Evolutionary conservation across 35 echinoderm and acorn worm genomes (phyloP).

Genomic region (Anneissia japonica): DNA sequence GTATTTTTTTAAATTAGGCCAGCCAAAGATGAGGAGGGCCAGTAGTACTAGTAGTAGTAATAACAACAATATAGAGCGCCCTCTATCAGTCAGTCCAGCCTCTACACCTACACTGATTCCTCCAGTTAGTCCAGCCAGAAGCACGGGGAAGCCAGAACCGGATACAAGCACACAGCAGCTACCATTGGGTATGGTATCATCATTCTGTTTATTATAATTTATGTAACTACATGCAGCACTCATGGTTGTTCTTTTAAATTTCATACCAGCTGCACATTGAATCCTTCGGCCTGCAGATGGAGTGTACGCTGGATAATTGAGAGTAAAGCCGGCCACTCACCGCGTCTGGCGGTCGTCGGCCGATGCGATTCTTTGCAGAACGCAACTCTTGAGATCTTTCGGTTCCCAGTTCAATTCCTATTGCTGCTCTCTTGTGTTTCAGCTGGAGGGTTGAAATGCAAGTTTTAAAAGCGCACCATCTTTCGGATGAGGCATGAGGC

Average conservation of each 20-base stretch:
- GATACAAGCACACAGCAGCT: conserved; percentile 8
- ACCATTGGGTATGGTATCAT: background rate
- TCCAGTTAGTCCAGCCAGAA: background rate
- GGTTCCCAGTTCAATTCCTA: too few species aligned
- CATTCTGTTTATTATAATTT: background rate
- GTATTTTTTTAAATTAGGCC: background rate
- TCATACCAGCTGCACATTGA: too few species aligned
- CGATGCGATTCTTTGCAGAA: too few species aligned
- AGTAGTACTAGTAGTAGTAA: conserved; percentile 3
- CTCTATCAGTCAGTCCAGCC: background rate
- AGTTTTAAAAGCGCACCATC: too few species aligned
- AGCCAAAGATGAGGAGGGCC: conserved; percentile 7
- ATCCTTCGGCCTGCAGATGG: too few species aligned
- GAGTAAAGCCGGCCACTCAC: too few species aligned
- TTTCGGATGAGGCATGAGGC: too few species aligned
- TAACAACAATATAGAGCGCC: background rate
- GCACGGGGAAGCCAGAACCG: background rate
- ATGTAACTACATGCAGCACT: background rate
- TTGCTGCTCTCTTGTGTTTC: too few species aligned
- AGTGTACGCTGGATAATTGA: too few species aligned
- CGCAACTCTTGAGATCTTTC: too few species aligned
- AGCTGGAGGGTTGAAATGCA: too few species aligned
- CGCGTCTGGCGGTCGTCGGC: too few species aligned
- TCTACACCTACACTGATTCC: background rate
- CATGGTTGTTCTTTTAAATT: background rate